Conservation (phyloP, 2,888 invertebrate species). For the Hemithea aestivaria region DNA sequence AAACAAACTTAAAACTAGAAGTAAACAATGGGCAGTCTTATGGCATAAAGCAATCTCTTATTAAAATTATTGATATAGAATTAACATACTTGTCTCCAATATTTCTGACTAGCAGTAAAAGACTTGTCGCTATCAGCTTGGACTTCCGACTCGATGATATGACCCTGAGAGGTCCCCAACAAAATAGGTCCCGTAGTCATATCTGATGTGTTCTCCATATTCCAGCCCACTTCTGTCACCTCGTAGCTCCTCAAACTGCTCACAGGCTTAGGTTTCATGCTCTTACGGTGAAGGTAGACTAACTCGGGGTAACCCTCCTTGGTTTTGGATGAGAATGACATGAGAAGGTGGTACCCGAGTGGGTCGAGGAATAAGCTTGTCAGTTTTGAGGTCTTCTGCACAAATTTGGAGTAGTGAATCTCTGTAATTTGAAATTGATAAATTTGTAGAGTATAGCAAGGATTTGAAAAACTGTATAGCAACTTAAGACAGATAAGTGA, state of each 20-base stretch:
- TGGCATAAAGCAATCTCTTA: too few species aligned
- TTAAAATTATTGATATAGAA: background rate
- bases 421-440: conserved; percentile 74
- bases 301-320: conserved; percentile 83
- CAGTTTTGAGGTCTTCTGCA: conserved; percentile 79
- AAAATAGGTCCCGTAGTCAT: conserved; percentile 89
- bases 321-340: conserved; percentile 83
- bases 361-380: conserved; percentile 90
- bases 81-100: conserved; percentile 89
- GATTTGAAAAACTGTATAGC: too few species aligned
- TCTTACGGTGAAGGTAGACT: conserved; percentile 88
- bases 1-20: background rate
- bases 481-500: too few species aligned
- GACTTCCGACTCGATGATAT: conserved; percentile 94
- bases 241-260: conserved; percentile 86
- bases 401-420: conserved; percentile 84
- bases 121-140: conserved; percentile 89
- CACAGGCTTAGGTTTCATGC: conserved; percentile 83
- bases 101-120: conserved; percentile 87
- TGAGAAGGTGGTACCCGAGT: conserved; percentile 90
- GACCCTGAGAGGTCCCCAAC: conserved; percentile 92
- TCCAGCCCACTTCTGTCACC: conserved; percentile 96
- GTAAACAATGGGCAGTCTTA: too few species aligned
- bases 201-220: conserved; percentile 84
- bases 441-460: too few species aligned